Evolutionary conservation across 1,140 invertebrate species (phyloP), one percentile per base, ranked within the genome.

Genomic region (Bombus affinis): DNA sequence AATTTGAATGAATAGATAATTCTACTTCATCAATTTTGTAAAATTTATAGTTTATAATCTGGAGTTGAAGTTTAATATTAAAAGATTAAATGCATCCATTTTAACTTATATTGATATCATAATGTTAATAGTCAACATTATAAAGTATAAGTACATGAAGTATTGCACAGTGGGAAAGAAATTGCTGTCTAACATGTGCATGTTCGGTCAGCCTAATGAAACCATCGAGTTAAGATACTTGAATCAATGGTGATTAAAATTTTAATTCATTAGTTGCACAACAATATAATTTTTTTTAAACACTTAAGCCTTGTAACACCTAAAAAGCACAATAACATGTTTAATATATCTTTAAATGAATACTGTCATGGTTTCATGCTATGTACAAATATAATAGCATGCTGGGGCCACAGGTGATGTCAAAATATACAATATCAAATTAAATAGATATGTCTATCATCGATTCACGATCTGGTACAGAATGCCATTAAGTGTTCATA

Each of bases 401-500:
- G 84, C 81, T 88, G 90, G 90, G 90, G 84, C 90, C 90, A 91
- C 84, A 81, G 83, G 86, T 90, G 81, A 88, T 90, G 68, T 90
- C 86, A 90, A 87, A 78, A 84, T 65, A 88, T 86, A 71, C 87
- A 85, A 90, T 81, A 87, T 90, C 78, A 90, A 90, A 90, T n/a
- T 66, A 76, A 85, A 89, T 90, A 81, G 73, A 80, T 81, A 82
- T 84, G 84, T 88, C 83, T 88, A 87, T 80, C 44, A 74, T 84
- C 39, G 68, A 91, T 88, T 90, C 77, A 70, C 71, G 79, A 81
- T 83, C 71, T 82, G 83, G 83, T 88, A 90, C 68, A 35, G 86
- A 90, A 90, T 86, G 74, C 89, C 86, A 68, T 87, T 90, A 88
- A 88, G 89, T 90, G 86, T 90, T 90, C 89, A 90, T 83, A 88